Evolutionary conservation across 1,140 invertebrate species (phyloP).

Genomic region (Papilio polyxenes): DNA sequence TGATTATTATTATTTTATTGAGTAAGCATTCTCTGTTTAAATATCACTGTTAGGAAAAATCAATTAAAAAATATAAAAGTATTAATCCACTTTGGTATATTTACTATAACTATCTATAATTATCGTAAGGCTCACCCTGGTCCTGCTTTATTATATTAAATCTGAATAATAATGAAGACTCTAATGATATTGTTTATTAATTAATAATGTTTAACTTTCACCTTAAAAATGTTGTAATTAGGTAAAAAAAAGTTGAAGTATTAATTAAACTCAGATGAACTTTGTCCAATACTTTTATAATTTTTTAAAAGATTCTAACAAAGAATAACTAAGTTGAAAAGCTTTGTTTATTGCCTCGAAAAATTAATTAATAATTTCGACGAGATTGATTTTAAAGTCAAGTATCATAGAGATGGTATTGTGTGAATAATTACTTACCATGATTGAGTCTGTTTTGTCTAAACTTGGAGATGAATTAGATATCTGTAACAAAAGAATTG

Average conservation of each 20-base stretch:
- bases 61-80: too few relatives aligned
- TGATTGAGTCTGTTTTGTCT: constrained; percentile 20
- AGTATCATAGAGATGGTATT: background rate
- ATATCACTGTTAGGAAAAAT: too few relatives aligned
- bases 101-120: too few relatives aligned
- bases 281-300: background rate
- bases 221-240: background rate
- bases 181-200: background rate
- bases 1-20: background rate
- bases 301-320: background rate
- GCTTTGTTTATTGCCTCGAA: background rate
- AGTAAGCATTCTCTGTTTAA: too few relatives aligned
- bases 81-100: too few relatives aligned
- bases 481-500: constrained; percentile 30
- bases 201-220: background rate
- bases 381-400: background rate
- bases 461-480: background rate
- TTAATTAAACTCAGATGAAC: background rate
- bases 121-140: too few relatives aligned
- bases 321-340: background rate
- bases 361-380: background rate
- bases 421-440: constrained; percentile 30
- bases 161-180: background rate
- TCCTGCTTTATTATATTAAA: too few relatives aligned
- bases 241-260: background rate